Percentiles rank a stretch among this genome's conserved stretches.
Conservation (phyloP, 1,140 invertebrate species). For the Platyura marginata region DNA sequence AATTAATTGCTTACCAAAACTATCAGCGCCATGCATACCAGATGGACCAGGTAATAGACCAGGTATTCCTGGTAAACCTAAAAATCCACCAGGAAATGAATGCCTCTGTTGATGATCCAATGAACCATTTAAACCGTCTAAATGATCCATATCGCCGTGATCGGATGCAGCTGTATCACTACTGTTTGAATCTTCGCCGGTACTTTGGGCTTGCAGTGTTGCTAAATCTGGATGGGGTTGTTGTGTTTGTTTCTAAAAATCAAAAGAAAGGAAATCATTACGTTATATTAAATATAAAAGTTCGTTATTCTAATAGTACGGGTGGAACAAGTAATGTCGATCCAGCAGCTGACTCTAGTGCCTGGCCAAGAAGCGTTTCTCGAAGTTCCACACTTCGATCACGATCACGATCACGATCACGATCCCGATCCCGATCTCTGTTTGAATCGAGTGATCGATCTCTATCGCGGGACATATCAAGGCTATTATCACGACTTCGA, state of each 20-base stretch:
- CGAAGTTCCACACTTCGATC: slow-evolving; percentile 30
- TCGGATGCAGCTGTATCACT: slow-evolving; percentile 46
- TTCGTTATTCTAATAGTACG: neutral
- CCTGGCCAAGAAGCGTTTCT: slow-evolving; percentile 52
- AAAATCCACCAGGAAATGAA: slow-evolving; percentile 47
- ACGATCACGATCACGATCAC: neutral
- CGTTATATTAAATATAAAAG: neutral
- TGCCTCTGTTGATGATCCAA: slow-evolving; percentile 42
- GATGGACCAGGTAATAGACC: slow-evolving; percentile 66
- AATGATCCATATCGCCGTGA: slow-evolving; percentile 28
- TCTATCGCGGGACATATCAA: slow-evolving; percentile 18
- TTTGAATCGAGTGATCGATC: slow-evolving; percentile 7
- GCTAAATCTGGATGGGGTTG: slow-evolving; percentile 7
- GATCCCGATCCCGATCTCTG: neutral
- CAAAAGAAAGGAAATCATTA: slow-evolving; percentile 6
- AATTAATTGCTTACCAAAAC: slow-evolving; percentile 78
- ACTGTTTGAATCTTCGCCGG: slow-evolving; percentile 55
- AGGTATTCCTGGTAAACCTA: slow-evolving; percentile 51
- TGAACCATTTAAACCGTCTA: slow-evolving; percentile 19
- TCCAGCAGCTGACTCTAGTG: slow-evolving; percentile 30
- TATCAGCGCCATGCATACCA: slow-evolving; percentile 52
- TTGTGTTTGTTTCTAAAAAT: slow-evolving; percentile 7
- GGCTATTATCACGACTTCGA: slow-evolving; percentile 9
- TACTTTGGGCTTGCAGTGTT: slow-evolving; percentile 43
- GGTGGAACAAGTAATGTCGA: slow-evolving; percentile 1